These are phyloP conservation scores for Ischnura elegans DNA, from an alignment of 2,888 invertebrate genomes.

Conservation along the genomic window DNA sequence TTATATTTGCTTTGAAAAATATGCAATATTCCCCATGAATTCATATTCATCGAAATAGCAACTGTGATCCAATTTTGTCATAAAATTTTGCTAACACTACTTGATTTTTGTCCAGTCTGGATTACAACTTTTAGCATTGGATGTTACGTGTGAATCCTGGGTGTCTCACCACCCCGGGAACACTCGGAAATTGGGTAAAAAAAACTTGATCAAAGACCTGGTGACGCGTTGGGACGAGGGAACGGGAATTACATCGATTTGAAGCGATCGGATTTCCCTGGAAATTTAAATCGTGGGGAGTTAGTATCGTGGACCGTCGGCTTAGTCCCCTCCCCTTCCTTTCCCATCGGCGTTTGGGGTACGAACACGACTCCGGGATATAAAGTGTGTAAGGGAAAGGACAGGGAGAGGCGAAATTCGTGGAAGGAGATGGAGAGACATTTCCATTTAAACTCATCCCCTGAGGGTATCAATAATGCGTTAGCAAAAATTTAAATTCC, in stretches of 20 bases:
- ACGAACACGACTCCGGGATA: no score
- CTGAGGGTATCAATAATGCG: neutral
- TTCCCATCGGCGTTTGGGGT: neutral
- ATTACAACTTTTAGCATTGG: no score
- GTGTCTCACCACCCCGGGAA: no score
- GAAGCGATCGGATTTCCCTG: neutral
- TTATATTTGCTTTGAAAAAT: no score
- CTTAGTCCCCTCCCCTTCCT: neutral
- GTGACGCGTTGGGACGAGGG: neutral
- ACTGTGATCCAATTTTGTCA: no score
- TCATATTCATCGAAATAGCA: no score
- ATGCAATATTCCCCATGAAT: no score
- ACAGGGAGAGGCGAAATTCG: neutral
- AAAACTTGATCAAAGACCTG: no score
- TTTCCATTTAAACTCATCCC: neutral
- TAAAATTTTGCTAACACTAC: no score
- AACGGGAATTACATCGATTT: neutral
- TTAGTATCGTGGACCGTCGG: neutral
- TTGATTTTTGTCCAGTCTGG: no score
- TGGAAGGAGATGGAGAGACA: neutral
- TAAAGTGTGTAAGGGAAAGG: neutral
- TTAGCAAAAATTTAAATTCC: neutral
- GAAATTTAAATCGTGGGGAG: neutral
- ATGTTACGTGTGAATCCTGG: no score
- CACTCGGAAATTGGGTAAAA: no score